These are phyloP conservation scores for Catonia carolina DNA, from an alignment of 2,888 invertebrate species.

Conservation along the genomic window DNA sequence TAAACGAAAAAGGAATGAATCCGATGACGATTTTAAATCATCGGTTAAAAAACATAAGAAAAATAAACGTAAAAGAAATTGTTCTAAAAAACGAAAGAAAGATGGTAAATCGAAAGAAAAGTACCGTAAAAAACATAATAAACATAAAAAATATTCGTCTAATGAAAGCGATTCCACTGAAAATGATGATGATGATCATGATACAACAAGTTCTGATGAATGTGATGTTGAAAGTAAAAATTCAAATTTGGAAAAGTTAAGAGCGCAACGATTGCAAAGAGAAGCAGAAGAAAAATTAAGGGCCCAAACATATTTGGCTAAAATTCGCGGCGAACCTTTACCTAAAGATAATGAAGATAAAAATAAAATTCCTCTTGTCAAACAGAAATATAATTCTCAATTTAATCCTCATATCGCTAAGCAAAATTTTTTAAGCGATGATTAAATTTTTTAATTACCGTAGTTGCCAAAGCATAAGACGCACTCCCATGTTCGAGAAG, in stretches of 20 bases:
- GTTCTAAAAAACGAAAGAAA: too few species aligned
- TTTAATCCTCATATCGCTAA: constrained; percentile 88
- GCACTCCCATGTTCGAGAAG: too few species aligned
- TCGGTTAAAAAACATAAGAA: constrained; percentile 40
- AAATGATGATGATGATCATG: constrained; percentile 8
- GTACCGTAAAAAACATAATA: constrained; percentile 28
- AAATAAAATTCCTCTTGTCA: constrained; percentile 41
- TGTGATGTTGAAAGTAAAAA: constrained; percentile 38
- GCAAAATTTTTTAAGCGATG: constrained; percentile 52
- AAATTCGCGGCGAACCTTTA: constrained; percentile 51
- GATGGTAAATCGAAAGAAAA: too few species aligned
- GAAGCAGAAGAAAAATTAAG: constrained; percentile 71
- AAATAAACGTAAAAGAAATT: constrained; percentile 31
- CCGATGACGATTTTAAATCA: constrained; percentile 35
- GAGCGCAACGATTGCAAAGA: constrained; percentile 70
- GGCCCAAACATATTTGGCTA: constrained; percentile 64
- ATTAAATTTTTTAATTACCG: too few species aligned
- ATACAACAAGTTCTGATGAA: constrained; percentile 35
- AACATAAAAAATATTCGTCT: too few species aligned
- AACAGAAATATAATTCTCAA: constrained; percentile 89
- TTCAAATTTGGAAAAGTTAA: constrained; percentile 55
- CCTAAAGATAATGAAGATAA: constrained; percentile 37
- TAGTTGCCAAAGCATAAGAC: too few species aligned
- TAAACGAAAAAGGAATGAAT: constrained; percentile 36
- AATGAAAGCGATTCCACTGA: not conserved